Percentiles rank a stretch among this genome's conserved stretches.
Conservation (phyloP, 2,113 vertebrate species). For the Tinamus guttatus region DNA sequence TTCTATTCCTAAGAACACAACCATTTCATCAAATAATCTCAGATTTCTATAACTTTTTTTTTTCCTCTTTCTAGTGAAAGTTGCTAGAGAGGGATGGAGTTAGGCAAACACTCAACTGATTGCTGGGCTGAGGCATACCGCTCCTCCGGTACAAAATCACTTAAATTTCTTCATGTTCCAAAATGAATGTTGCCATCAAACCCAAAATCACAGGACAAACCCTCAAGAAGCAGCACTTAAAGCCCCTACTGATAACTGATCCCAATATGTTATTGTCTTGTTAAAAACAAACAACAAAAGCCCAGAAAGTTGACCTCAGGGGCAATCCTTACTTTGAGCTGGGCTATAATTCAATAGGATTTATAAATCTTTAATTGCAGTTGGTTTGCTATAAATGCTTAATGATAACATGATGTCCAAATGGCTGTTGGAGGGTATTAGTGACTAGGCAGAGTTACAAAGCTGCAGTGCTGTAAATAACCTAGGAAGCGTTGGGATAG, state of each 20-base stretch:
- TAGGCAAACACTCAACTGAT: neutral
- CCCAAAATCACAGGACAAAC: neutral
- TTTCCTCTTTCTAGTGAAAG: neutral
- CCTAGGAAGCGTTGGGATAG: neutral
- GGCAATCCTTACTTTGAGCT: conserved; percentile 41
- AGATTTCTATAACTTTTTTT: neutral
- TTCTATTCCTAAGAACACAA: neutral
- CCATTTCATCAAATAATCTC: neutral
- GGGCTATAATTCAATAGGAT: conserved; percentile 39
- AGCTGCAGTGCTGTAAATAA: conserved; percentile 49
- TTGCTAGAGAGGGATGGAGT: neutral
- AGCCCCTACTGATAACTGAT: neutral
- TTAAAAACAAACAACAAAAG: neutral
- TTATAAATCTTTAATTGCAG: conserved; percentile 75
- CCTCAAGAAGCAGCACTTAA: neutral
- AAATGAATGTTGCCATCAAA: conserved; percentile 21
- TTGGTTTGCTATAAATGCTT: conserved; percentile 78
- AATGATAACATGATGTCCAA: conserved; percentile 74
- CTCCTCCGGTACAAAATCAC: neutral
- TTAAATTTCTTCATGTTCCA: neutral
- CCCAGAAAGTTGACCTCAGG: conserved; percentile 55
- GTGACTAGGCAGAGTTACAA: neutral
- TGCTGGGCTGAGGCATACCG: neutral
- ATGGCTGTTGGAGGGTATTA: conserved; percentile 49
- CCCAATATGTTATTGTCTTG: neutral